Evolutionary conservation across 1,140 invertebrate species (phyloP).

Genomic region (Phthorimaea operculella): DNA sequence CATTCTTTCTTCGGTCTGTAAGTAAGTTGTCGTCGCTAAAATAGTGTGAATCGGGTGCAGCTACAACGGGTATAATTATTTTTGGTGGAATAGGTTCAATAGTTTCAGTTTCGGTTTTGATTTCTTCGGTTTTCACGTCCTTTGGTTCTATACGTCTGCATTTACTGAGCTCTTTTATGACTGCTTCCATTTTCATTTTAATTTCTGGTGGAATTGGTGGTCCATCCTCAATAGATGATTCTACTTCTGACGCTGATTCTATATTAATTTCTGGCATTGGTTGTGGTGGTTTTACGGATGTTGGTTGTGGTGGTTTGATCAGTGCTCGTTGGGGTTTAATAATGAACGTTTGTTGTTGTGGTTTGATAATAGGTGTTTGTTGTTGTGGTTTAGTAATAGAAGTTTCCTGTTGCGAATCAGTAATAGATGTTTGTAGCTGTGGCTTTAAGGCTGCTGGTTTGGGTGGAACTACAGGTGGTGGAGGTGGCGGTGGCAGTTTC

Average conservation of each 20-base stretch:
- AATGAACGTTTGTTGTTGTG: no score
- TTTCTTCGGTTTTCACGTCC: constrained; percentile 23
- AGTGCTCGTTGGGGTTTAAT: no score
- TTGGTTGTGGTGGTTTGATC: no score
- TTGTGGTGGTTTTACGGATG: no score
- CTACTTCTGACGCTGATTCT: constrained; percentile 1
- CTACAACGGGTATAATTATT: constrained; percentile 56
- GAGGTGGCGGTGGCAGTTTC: constrained; percentile 60
- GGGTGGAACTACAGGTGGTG: constrained; percentile 34
- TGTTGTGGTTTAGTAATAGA: not conserved
- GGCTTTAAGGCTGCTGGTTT: not conserved
- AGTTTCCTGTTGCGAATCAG: no score
- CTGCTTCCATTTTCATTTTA: constrained; percentile 70
- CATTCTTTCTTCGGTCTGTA: constrained; percentile 22
- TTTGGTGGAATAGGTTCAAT: constrained; percentile 38
- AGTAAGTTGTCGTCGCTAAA: constrained; percentile 42
- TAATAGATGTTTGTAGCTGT: not conserved
- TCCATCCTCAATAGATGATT: constrained; percentile 30
- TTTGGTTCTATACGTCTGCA: constrained; percentile 51
- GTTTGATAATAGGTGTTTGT: not conserved
- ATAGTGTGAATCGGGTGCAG: constrained; percentile 47
- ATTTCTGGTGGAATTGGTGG: constrained; percentile 56
- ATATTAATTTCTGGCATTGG: not conserved
- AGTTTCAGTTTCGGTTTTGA: constrained; percentile 19
- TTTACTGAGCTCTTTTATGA: constrained; percentile 67